Evolutionary conservation across 2,888 invertebrate species (phyloP).

Genomic region (Leptopilina myrica): DNA sequence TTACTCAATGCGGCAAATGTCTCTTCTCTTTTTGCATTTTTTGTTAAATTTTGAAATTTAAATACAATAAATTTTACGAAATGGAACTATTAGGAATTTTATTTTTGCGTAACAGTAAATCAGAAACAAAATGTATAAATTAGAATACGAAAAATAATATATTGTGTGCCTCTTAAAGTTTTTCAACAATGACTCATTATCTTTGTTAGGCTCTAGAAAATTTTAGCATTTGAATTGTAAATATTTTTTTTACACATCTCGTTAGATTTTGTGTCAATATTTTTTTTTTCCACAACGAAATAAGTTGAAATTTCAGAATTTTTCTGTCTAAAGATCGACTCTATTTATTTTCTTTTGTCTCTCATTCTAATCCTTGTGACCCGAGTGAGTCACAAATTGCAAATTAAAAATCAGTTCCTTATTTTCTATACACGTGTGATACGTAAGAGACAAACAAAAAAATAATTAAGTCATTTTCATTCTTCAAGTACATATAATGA

Average conservation of each 20-base stretch:
- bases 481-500: neutral
- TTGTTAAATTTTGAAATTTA: neutral
- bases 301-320: no score
- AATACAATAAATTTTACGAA: neutral
- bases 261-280: neutral
- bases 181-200: conserved; percentile 16
- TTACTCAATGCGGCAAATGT: neutral
- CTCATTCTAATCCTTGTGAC: neutral
- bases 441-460: conserved; percentile 16
- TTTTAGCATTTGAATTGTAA: conserved; percentile 17
- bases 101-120: no score
- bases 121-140: neutral
- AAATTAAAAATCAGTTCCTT: neutral
- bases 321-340: no score
- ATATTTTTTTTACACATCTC: neutral
- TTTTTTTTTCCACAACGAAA: neutral
- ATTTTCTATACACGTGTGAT: conserved; percentile 19
- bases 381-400: conserved; percentile 11
- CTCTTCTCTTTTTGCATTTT: neutral
- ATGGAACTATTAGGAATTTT: no score
- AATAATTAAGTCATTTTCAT: conserved; percentile 1
- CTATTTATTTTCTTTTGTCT: neutral
- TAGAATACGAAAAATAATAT: conserved; percentile 9
- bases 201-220: neutral
- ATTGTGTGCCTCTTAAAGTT: neutral